Evolutionary conservation across 2,888 invertebrate species (phyloP).

Genomic region (Empis livida): DNA sequence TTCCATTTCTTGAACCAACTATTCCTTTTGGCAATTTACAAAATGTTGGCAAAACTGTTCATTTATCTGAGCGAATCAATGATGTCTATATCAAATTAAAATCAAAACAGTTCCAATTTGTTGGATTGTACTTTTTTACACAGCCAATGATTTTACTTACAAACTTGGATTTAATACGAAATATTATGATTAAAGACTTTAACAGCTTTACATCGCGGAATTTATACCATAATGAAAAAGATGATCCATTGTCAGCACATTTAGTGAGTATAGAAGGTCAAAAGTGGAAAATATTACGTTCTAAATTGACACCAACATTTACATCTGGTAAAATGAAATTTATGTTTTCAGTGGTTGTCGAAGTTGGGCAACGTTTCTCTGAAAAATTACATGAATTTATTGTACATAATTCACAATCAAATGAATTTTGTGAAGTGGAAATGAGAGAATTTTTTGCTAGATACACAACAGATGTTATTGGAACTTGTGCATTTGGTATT

Average conservation of each 20-base stretch:
- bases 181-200: slow-evolving; percentile 33
- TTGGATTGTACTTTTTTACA: slow-evolving; percentile 23
- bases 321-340: slow-evolving; percentile 39
- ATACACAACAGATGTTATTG: slow-evolving; percentile 41
- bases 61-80: slow-evolving; percentile 17
- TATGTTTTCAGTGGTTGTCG: slow-evolving; percentile 34
- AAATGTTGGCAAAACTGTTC: slow-evolving; percentile 17
- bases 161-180: slow-evolving; percentile 29
- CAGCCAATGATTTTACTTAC: slow-evolving; percentile 18
- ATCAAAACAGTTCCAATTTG: slow-evolving; percentile 14
- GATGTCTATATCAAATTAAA: slow-evolving; percentile 15
- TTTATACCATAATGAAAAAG: slow-evolving; percentile 25
- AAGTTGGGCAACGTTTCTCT: slow-evolving; percentile 24
- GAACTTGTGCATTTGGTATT: slow-evolving; percentile 37
- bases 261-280: slow-evolving; percentile 31
- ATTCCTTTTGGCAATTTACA: slow-evolving; percentile 19
- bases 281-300: slow-evolving; percentile 37
- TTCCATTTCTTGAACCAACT: slow-evolving; percentile 16
- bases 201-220: slow-evolving; percentile 29
- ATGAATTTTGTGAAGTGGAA: slow-evolving; percentile 18
- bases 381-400: slow-evolving; percentile 16
- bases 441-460: slow-evolving; percentile 34
- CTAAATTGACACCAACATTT: slow-evolving; percentile 38
- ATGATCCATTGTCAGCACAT: slow-evolving; percentile 32
- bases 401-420: not conserved